A percentile compares a stretch with the other conserved stretches of the same genome.
Evolutionary conservation across 2,797 vertebrate species (phyloP).

Genomic region (Ctenosaura bakeri): DNA sequence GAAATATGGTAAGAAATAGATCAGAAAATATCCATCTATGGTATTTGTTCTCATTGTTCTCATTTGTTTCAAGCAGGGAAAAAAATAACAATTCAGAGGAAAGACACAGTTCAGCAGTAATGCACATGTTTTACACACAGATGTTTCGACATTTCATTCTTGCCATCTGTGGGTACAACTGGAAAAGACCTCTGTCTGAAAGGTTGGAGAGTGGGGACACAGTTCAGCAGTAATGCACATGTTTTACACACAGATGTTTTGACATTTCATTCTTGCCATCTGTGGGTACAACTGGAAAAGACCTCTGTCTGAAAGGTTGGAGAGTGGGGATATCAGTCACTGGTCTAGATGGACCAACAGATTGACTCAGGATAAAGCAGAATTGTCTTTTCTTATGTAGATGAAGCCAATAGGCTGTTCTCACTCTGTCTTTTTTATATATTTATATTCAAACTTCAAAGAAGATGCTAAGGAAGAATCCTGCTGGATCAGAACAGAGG

Average conservation of each 20-base stretch:
- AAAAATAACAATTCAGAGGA: neutral
- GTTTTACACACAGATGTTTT: too few species aligned
- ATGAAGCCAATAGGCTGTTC: neutral
- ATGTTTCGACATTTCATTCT: neutral
- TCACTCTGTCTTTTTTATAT: neutral
- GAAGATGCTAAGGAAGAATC: neutral
- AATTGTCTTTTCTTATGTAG: neutral
- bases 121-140: neutral
- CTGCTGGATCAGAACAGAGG: neutral
- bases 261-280: neutral
- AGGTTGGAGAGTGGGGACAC: neutral
- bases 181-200: neutral
- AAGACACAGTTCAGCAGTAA: neutral
- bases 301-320: neutral
- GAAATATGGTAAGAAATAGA: constrained; percentile 16
- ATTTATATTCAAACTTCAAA: too few species aligned
- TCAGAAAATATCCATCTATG: constrained; percentile 23
- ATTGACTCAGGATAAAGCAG: neutral
- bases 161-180: neutral
- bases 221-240: neutral
- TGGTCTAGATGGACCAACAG: too few species aligned
- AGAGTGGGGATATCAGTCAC: neutral
- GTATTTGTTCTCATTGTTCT: neutral
- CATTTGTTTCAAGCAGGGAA: neutral
- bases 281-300: neutral